Base-by-base conservation (phyloP, 1,140 invertebrate species). In the Eufriesea mexicana region DNA sequence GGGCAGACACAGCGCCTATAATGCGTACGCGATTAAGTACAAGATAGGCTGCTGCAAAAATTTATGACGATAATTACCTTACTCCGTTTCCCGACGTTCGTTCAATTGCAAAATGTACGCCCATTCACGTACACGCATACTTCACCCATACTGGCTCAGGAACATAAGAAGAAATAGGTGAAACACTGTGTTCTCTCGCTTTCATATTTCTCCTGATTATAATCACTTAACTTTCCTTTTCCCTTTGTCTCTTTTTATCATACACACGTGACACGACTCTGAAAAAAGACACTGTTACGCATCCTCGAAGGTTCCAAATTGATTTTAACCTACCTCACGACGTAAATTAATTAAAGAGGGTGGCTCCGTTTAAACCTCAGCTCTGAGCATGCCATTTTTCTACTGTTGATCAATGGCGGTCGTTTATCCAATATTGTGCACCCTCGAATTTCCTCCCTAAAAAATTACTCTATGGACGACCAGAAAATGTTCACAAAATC, bases 101-200 rank as follows among this genome's bases (percentile, higher is more conserved):
- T 51, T 55, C 64, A 20, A 23, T 78, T 78, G 76, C 76, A 55
- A 55, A 68, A 67, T 78, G 18, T 18, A 77, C 74, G 74, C 74
- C 74, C 61, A 54, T 77, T 77, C 74, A 28, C 61, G 59, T 16
- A 49, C 45, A 51, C 23, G 47, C 23, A 61, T 18, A 45, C 12
- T n/a, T 12, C 16, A 23, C 8, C 1, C 14, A 59, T 9, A 35
- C 8, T 59, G 8, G 45, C 42, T 2, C 25, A 62, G 9, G 2
- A 23, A 47, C 25, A 42, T 28, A 42, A 10, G 14, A 51, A 55
- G 47, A 35, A 55, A 55, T 57, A 18, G 4, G 23, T 2, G 71
- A 57, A 73, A 73, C 54, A n/a, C 2, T 57, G 28, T 42, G 23
- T 73, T n/a, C 51, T 45, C 71, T 73, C 49, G 5, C 25, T 72